phyloP scores from a whole-genome alignment of 1,140 invertebrate species.

The Scylla paramamosain region DNA sequence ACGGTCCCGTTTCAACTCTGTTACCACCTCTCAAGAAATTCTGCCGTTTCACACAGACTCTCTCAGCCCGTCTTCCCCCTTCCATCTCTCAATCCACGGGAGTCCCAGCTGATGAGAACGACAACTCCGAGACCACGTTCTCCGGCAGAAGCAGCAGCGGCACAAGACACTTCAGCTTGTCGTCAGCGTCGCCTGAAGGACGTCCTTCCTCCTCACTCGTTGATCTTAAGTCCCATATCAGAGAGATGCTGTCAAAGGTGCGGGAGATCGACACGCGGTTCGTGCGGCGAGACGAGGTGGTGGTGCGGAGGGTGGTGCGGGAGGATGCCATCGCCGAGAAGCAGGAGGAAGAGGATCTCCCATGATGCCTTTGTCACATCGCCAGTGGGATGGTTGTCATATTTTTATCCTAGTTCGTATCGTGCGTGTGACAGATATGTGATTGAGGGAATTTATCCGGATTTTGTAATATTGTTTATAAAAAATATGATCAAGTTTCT shows the following conservation, averaged over 20 bases:
- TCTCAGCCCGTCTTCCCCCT: background rate
- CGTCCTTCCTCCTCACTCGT: background rate
- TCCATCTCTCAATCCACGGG: background rate
- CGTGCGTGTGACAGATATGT: too few relatives aligned
- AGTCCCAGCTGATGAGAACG: background rate
- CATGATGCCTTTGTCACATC: too few relatives aligned
- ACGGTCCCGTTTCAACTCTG: background rate
- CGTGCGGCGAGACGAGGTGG: background rate
- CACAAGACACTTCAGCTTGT: background rate
- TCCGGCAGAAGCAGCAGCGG: background rate
- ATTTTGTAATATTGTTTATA: too few relatives aligned
- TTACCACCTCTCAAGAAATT: background rate
- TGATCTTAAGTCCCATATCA: background rate
- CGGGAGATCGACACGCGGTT: background rate
- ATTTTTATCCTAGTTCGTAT: too few relatives aligned
- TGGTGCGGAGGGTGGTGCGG: background rate
- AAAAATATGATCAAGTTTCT: too few relatives aligned
- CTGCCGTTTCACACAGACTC: background rate
- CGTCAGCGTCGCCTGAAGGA: background rate
- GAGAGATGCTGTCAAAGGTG: background rate
- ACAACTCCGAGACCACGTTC: background rate
- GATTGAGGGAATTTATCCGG: too few relatives aligned
- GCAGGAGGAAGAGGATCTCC: background rate
- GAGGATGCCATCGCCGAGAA: background rate
- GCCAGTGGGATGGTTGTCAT: too few relatives aligned